A percentile compares a stretch with the other conserved stretches of the same genome.
phyloP scores from a whole-genome alignment of 2,888 invertebrate species.

The Deilephila elpenor region DNA sequence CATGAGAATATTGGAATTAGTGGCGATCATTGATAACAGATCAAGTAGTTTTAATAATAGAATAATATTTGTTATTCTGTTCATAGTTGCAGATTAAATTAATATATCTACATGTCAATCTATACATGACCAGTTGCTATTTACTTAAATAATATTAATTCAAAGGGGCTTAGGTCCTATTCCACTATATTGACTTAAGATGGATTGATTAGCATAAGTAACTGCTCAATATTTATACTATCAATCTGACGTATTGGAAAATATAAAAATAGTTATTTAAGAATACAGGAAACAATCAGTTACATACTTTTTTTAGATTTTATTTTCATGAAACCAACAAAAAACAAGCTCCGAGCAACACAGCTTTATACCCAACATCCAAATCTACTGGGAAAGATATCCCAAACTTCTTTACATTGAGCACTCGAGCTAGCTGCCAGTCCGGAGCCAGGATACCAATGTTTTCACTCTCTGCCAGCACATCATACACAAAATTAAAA shows the following conservation, averaged over 20 bases:
- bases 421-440: constrained; percentile 35
- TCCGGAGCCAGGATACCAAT: constrained; percentile 54
- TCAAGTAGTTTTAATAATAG: too few species aligned
- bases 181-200: too few species aligned
- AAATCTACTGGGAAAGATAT: constrained; percentile 57
- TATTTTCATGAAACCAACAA: constrained; percentile 52
- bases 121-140: too few species aligned
- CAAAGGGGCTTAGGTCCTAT: too few species aligned
- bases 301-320: not conserved
- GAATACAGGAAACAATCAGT: not conserved
- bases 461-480: constrained; percentile 40
- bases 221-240: too few species aligned
- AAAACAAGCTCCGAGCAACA: constrained; percentile 62
- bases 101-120: too few species aligned
- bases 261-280: not conserved
- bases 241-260: not conserved
- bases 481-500: constrained; percentile 46
- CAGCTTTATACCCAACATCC: constrained; percentile 54
- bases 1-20: too few species aligned
- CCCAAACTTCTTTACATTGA: constrained; percentile 47
- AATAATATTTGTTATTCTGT: too few species aligned
- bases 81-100: too few species aligned
- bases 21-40: too few species aligned
- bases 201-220: too few species aligned
- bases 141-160: too few species aligned